Percentiles rank a stretch among this genome's conserved stretches.
Evolutionary conservation across 2,888 invertebrate species (phyloP).

Genomic region (Muschampia plurimacula): DNA sequence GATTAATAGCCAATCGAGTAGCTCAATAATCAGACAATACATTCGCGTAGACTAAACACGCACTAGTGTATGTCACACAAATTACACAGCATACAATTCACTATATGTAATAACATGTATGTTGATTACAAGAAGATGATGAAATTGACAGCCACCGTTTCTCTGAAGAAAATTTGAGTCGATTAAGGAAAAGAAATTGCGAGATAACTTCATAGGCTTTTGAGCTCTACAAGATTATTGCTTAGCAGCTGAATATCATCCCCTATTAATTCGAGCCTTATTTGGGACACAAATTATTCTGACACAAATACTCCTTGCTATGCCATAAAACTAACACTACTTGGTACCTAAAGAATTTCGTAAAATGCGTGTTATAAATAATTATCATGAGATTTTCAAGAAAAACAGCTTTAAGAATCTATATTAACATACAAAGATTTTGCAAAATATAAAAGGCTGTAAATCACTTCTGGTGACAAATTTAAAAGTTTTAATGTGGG

Average conservation of each 20-base stretch:
- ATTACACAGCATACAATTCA: conserved; percentile 13
- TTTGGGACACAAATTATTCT: neutral
- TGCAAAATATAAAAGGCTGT: neutral
- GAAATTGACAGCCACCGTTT: conserved; percentile 32
- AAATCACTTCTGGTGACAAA: neutral
- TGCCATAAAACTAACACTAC: neutral
- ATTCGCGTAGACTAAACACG: conserved; percentile 15
- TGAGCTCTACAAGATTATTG: neutral
- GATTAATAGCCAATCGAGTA: conserved; percentile 58
- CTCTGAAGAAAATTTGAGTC: conserved; percentile 40
- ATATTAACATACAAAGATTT: conserved; percentile 29
- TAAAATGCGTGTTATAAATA: neutral
- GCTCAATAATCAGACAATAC: conserved; percentile 42
- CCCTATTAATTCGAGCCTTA: neutral
- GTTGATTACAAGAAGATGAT: conserved; percentile 8
- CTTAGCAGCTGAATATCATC: conserved; percentile 1
- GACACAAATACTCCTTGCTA: neutral
- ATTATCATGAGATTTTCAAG: too few species aligned
- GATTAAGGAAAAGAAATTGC: conserved; percentile 38
- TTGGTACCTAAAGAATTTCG: too few species aligned
- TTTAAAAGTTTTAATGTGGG: conserved; percentile 22
- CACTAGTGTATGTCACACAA: conserved; percentile 13
- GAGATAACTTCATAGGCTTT: conserved; percentile 26
- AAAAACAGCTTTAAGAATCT: neutral
- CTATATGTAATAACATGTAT: neutral